Base-by-base conservation (phyloP, 2,888 invertebrate species). In the Lampropteryx suffumata region DNA sequence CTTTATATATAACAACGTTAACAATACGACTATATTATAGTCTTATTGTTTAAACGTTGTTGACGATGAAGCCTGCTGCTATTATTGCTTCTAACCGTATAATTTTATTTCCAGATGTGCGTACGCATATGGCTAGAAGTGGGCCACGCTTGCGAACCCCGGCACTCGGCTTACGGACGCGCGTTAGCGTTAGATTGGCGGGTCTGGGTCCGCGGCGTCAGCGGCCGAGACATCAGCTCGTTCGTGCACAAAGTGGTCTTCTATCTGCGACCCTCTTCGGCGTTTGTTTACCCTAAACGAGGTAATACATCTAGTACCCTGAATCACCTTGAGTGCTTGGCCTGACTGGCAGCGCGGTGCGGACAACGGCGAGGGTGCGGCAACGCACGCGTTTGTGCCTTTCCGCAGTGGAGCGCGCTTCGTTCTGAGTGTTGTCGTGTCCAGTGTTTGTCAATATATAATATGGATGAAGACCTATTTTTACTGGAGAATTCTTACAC, bases 241-340 rank as follows among this genome's bases (percentile, higher is more conserved):
- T 88, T 84, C 68, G 88, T 90, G 28, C 89, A 90, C 67, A 90
- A 90, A 67, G 88, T 90, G 53, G 89, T 90, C 53, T 90, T 88
- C 73, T 71, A 85, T 36, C 76, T 90, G 37, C 79, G 82, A 37
- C 89, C 89, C 5, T 65, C 88, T 12, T 76, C 80, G 13, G 85
- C 83, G 24, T 90, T 87, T 71, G 85, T 89, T 39, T 90, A 90
- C 57, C 89, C 89, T 29, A 89, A 87, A 55, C 73, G 89, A 84
- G 89, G 89, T 76, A 67, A 72, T 51, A 28, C 4, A 24, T 37
- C 13, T 9, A 6, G 2, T 3, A 17, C 2, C 4, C 17, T 17
- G 2, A 3, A 17, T 17, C 17, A 17, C 17, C 2, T 4, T 17
- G n/a, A n/a, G n/a, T n/a, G n/a, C n/a, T n/a, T n/a, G n/a, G n/a